Base-by-base conservation (phyloP, 2,113 vertebrate genomes). In the Pluvialis apricaria region DNA sequence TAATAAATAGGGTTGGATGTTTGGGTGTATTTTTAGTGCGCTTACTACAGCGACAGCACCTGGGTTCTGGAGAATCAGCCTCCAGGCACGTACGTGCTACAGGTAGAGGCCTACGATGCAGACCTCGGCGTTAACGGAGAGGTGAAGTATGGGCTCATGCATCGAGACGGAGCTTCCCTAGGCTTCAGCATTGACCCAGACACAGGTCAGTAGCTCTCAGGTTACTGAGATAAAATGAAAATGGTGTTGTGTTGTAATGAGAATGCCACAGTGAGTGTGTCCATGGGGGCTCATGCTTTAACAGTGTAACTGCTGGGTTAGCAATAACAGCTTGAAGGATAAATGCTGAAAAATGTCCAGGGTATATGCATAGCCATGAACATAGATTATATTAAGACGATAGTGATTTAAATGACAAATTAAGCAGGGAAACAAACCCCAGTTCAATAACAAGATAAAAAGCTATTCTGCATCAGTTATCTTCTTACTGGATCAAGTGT, bases 131-230 rank as follows among this genome's bases (percentile, higher is more conserved):
- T 98, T 60, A 99, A 99, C 6, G 99, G 99, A 82, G 97, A 98
- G 94, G 98, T 99, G 94, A 99, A 98, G 44, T 99, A 99, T 3
- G 98, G 99, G 65, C 98, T 99, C 96, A 99, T 99, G 99, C 98
- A 98, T 88, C 94, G 98, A 64, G 98, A 99, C 0, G 98, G 98
- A 12, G 96, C 98, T 77, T 98, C 98, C 9, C 98, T 98, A 2
- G 98, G 98, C 24, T 99, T 99, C 84, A 95, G 92, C 95, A 99
- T 99, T 51, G 97, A 99, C 66, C 94, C 98, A 10, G 97, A 98
- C 93, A 98, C 98, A 81, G 99, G 99, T 99, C 65, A 80, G 92
- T 90, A 29, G 52, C 69, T 68, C 58, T 47, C 28, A 25, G 8
- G 16, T 72, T 81, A 7, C 29, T 38, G 52, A 52, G 42, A 61